Base-by-base conservation (phyloP, 2,797 vertebrate genomes). In the Tenualosa ilisha region DNA sequence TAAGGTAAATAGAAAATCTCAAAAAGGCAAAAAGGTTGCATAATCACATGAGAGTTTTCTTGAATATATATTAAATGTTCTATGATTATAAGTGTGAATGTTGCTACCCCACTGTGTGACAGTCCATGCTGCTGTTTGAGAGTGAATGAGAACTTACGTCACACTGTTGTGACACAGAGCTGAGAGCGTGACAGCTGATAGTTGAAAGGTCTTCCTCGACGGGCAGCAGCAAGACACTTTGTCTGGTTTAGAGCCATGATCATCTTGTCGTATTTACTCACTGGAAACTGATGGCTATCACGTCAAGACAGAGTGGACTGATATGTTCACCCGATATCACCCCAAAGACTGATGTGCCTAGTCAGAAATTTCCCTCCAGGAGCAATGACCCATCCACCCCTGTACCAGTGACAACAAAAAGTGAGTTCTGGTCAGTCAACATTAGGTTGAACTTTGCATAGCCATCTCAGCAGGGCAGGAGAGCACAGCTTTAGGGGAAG, bases 271-370 rank as follows among this genome's bases (percentile, higher is more conserved):
- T 79, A 46, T 46, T 46, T 79, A 46, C 37, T 79, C 37, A 46
- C 15, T 20, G 72, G 40, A 79, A 79, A 79, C 72, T 79, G 72
- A 79, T 79, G 72, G 72, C 72, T 46, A 43, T 46, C 20, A 22
- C 0, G 40, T 46, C 72, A 20, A 43, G 72, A 79, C 72, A 79
- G 72, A 43, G 15, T 46, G 72, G 7, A 79, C 40, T 11, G 72
- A 79, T 17, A 40, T 11, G 12, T 9, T 37, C 6, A 37, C 6
- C 13, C 65, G 8, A 20, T 43, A 79, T 8, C 37, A 6, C 15
- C 37, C 40, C 15, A 13, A 24, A 79, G 17, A 79, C 17, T 75
- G 68, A 75, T 20, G 68, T 9, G 43, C 37, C 40, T 20, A 22
- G 72, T 20, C 72, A 46, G 40, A 79, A 43, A 79, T 46, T 17